phyloP scores from a whole-genome alignment of 2,888 invertebrate genomes.

The Amphipoea lucens region DNA sequence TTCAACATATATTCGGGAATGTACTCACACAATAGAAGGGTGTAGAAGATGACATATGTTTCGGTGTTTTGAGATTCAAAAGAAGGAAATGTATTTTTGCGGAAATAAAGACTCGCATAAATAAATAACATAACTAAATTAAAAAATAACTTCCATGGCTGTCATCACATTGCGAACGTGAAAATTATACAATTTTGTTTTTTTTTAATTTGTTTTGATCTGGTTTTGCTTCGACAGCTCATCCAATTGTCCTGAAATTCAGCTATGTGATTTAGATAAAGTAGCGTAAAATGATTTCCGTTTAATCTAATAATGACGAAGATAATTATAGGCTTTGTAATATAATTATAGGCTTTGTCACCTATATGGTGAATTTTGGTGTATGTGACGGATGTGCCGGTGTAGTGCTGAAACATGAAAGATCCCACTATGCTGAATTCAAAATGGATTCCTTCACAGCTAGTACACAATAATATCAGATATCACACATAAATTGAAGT shows the following conservation, averaged over 20 bases:
- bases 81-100: neutral
- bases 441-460: neutral
- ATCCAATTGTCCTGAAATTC: neutral
- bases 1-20: constrained; percentile 6
- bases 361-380: neutral
- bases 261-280: neutral
- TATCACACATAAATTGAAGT: constrained; percentile 1
- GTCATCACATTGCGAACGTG: too few relatives aligned
- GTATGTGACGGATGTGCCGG: neutral
- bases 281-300: neutral
- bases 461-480: neutral
- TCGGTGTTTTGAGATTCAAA: neutral
- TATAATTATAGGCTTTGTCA: neutral
- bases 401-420: neutral
- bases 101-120: neutral
- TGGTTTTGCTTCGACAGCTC: neutral
- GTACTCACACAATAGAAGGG: too few relatives aligned
- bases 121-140: too few relatives aligned
- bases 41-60: neutral
- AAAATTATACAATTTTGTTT: too few relatives aligned
- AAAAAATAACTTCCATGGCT: too few relatives aligned
- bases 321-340: too few relatives aligned
- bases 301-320: neutral
- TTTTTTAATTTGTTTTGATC: neutral
- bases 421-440: neutral